Conservation (phyloP, 2,888 invertebrate species). For the Cybosia mesomella region DNA sequence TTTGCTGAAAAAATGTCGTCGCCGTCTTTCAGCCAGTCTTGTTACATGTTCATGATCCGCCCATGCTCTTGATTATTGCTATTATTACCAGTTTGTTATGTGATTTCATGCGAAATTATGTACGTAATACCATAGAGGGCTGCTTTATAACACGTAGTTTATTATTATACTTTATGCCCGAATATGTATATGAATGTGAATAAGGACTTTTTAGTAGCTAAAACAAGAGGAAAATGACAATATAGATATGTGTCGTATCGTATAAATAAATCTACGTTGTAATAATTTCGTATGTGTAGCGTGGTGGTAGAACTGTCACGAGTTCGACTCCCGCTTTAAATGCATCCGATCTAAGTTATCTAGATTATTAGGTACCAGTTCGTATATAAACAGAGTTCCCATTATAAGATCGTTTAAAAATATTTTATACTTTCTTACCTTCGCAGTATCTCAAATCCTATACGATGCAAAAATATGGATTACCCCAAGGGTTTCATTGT, state of each 20-base stretch:
- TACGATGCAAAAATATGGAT: slow-evolving; percentile 8
- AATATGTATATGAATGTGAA: neutral
- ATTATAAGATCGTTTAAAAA: neutral
- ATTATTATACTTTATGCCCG: slow-evolving; percentile 37
- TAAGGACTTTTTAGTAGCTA: slow-evolving; percentile 8
- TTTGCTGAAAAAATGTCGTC: slow-evolving; percentile 82
- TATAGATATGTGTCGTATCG: neutral
- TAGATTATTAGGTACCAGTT: neutral
- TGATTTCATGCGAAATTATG: slow-evolving; percentile 43
- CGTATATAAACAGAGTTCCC: neutral
- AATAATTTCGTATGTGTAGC: no score
- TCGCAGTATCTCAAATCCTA: slow-evolving; percentile 1
- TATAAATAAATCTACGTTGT: neutral
- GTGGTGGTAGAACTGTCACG: neutral
- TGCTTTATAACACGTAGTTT: slow-evolving; percentile 29
- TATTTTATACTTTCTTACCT: neutral
- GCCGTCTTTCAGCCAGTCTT: slow-evolving; percentile 61
- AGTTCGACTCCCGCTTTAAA: neutral
- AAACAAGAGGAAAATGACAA: slow-evolving; percentile 8
- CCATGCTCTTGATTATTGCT: slow-evolving; percentile 68
- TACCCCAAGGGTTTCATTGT: slow-evolving; percentile 15
- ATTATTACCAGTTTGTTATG: slow-evolving; percentile 60
- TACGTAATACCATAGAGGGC: slow-evolving; percentile 33
- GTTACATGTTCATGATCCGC: slow-evolving; percentile 63
- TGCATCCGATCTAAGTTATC: neutral